Percentiles rank a stretch among this genome's conserved stretches.
Evolutionary conservation across 2,888 invertebrate species (phyloP).

Genomic region (Andrena trimmerana): DNA sequence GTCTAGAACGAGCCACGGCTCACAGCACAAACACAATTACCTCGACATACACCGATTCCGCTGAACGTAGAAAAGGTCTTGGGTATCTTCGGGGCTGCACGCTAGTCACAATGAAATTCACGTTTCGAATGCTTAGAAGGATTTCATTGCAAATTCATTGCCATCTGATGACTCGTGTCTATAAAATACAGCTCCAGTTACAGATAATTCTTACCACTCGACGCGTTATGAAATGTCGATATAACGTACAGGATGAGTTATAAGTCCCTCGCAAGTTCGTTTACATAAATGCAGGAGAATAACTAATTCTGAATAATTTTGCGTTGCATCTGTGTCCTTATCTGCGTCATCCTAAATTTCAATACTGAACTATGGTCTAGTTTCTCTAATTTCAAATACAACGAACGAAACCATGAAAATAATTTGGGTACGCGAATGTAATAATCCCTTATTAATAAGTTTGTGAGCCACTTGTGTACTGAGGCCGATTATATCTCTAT

Average conservation of each 20-base stretch:
- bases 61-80: constrained; percentile 19
- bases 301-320: no score
- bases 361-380: no score
- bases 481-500: no score
- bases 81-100: constrained; percentile 1
- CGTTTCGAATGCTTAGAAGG: constrained; percentile 12
- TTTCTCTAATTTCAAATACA: no score
- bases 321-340: no score
- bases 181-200: not conserved
- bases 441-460: no score
- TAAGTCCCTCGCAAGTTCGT: no score
- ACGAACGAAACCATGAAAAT: no score
- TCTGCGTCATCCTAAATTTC: no score
- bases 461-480: no score
- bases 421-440: no score
- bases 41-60: constrained; percentile 29
- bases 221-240: not conserved
- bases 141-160: constrained; percentile 11
- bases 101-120: constrained; percentile 11
- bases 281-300: no score
- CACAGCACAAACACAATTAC: constrained; percentile 51
- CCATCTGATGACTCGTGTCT: constrained; percentile 9
- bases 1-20: constrained; percentile 36
- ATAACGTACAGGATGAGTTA: not conserved
- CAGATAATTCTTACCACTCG: not conserved